phyloP scores from a whole-genome alignment of 2,113 vertebrate genomes.

The Mohoua ochrocephala region DNA sequence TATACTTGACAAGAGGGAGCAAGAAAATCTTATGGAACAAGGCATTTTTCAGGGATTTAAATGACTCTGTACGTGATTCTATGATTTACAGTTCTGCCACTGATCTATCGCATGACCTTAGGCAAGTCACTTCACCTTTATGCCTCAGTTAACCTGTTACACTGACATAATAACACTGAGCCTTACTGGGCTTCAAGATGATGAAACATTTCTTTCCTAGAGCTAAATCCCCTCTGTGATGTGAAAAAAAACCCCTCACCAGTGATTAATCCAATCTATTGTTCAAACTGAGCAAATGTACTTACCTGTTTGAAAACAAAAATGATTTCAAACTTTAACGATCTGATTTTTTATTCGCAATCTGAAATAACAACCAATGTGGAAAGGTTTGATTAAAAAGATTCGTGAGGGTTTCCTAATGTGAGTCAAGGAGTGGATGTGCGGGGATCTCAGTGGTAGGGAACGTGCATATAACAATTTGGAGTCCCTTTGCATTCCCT shows the following conservation, averaged over 20 bases:
- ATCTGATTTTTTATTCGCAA: not conserved
- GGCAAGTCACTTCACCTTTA: conserved; percentile 46
- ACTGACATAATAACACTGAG: not conserved
- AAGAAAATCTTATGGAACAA: conserved; percentile 1
- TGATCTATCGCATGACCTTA: conserved; percentile 25
- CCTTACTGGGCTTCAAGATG: not conserved
- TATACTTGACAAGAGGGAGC: not conserved
- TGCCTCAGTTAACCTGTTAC: not conserved
- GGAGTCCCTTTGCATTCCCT: conserved; percentile 48
- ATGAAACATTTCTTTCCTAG: conserved; percentile 10
- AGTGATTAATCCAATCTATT: not conserved
- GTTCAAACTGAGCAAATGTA: not conserved
- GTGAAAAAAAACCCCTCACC: not conserved
- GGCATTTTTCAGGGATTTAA: conserved; percentile 19
- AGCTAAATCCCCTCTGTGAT: not conserved
- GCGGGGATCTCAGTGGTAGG: not conserved
- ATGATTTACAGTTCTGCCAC: not conserved
- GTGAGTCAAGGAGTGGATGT: not conserved
- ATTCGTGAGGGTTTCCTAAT: not conserved
- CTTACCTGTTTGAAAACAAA: not conserved
- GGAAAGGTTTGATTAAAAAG: not conserved
- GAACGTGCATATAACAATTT: conserved; percentile 1
- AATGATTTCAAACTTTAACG: not conserved
- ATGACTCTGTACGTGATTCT: not conserved
- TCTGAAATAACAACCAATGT: not conserved